Base-by-base conservation (phyloP, 2,888 invertebrate species). In the Himalopsyche japonica region DNA sequence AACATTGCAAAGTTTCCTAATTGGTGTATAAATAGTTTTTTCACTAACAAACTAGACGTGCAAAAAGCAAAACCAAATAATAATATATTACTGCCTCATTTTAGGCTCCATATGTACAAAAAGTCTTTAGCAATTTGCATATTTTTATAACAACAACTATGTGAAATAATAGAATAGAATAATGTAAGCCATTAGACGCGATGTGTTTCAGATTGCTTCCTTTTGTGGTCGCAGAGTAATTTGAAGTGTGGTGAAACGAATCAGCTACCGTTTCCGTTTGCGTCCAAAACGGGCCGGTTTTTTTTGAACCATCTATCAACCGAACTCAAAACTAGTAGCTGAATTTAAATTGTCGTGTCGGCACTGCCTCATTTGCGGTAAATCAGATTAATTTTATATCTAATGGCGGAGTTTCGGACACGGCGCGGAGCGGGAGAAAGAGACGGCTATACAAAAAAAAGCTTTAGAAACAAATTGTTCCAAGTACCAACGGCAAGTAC, bases 241-340 rank as follows among this genome's bases (percentile, higher is more conserved):
- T 85, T 81, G 80, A 79, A 79, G 70, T 85, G 85, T 81, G 85
- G 85, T 85, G 81, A 79, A 82, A 43, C 84, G 70, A 34, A 79
- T 48, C 81, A 24, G 83, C 85, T 85, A 83, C 85, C 64, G 85
- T 85, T 85, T 84, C 83, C 85, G 83, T 76, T 79, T 76, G 79
- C 64, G 77, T 79, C 49, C 85, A 85, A 81, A 83, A 82, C 76
- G 70, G 43, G 79, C 83, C 70, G 57, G 85, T 85, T 83, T 83
- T 83, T n/a, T 83, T 85, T 37, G 47, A 18, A 79, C 79, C 76
- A 80, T 83, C 32, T 43, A 20, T 70, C n/a, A 76, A 27, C 70
- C 70, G 27, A 85, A 84, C 80, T 82, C 77, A 86, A 81, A 82
- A 86, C 84, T 82, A 78, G 86, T 84, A 84, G 86, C 86, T 0